Conservation (phyloP, 1,140 invertebrate genomes). For the Zaprionus nigranus region DNA sequence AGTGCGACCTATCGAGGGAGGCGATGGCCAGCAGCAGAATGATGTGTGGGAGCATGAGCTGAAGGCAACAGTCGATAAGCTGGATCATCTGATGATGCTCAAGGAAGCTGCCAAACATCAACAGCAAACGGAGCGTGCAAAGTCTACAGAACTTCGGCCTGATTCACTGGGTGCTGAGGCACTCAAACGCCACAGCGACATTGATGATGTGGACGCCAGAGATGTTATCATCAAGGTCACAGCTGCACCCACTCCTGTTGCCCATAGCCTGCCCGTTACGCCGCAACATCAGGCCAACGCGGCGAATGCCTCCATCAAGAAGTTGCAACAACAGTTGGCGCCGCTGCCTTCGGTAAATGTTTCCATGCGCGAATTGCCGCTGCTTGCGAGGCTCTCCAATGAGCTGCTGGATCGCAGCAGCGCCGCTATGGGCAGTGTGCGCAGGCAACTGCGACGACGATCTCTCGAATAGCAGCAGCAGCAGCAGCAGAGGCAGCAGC, state of each 20-base stretch:
- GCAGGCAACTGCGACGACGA: constrained; percentile 64
- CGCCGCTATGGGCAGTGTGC: constrained; percentile 61
- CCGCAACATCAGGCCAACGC: constrained; percentile 61
- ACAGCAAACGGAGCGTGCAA: constrained; percentile 44
- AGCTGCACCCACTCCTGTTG: constrained; percentile 25
- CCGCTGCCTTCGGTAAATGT: constrained; percentile 81
- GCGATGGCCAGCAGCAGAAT: constrained; percentile 86
- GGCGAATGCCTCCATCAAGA: constrained; percentile 64
- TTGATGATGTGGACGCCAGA: constrained; percentile 42
- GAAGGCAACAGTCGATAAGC: constrained; percentile 87
- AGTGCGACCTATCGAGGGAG: constrained; percentile 87
- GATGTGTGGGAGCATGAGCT: constrained; percentile 88
- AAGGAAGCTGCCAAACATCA: constrained; percentile 83
- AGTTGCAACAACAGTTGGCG: constrained; percentile 75
- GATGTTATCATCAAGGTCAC: constrained; percentile 52
- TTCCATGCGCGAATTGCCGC: constrained; percentile 81
- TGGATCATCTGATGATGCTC: constrained; percentile 88
- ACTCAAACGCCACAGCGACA: constrained; percentile 60
- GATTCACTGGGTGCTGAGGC: constrained; percentile 77
- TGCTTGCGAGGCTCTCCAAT: constrained; percentile 76
- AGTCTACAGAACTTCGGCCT: constrained; percentile 58
- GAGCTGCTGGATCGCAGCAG: constrained; percentile 75
- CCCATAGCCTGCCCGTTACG: constrained; percentile 73
- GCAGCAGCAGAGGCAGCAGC: constrained; percentile 13
- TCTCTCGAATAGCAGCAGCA: constrained; percentile 71